phyloP scores from a whole-genome alignment of 1,140 invertebrate species.

The Rhopalosiphum padi region DNA sequence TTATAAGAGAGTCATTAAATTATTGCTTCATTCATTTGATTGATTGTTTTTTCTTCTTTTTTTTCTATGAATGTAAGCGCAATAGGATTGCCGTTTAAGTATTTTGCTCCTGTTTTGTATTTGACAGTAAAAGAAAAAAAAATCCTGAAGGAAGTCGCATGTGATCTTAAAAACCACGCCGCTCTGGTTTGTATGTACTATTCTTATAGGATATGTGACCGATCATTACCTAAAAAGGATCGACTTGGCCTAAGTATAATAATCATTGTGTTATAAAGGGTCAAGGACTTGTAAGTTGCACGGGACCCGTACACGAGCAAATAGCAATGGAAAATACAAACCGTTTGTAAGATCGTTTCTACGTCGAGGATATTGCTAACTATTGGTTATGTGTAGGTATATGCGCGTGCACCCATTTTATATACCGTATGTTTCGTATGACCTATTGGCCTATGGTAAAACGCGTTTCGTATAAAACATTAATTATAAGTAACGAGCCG shows the following conservation, averaged over 20 bases:
- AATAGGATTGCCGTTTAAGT: background rate
- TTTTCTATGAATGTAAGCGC: background rate
- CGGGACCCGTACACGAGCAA: background rate
- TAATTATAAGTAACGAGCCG: background rate
- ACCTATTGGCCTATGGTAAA: constrained; percentile 20
- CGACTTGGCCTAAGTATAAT: constrained; percentile 3
- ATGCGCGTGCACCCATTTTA: constrained; percentile 15
- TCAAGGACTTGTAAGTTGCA: constrained; percentile 20
- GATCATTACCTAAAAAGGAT: constrained; percentile 53
- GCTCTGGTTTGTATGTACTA: background rate
- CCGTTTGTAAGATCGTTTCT: background rate
- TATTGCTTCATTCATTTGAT: background rate
- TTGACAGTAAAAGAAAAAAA: background rate
- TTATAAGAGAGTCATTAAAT: background rate
- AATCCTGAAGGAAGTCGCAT: background rate
- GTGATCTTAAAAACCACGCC: background rate
- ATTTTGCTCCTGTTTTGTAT: background rate
- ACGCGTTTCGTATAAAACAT: constrained; percentile 14
- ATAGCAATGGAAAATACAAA: background rate
- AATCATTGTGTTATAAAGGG: constrained; percentile 18
- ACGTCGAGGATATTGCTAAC: constrained; percentile 15
- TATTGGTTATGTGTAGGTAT: background rate
- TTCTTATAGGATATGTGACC: background rate
- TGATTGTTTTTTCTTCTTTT: background rate
- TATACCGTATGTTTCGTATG: background rate